Evolutionary conservation across 2,113 vertebrate genomes (phyloP).

Genomic region (Megaceryle maxima): DNA sequence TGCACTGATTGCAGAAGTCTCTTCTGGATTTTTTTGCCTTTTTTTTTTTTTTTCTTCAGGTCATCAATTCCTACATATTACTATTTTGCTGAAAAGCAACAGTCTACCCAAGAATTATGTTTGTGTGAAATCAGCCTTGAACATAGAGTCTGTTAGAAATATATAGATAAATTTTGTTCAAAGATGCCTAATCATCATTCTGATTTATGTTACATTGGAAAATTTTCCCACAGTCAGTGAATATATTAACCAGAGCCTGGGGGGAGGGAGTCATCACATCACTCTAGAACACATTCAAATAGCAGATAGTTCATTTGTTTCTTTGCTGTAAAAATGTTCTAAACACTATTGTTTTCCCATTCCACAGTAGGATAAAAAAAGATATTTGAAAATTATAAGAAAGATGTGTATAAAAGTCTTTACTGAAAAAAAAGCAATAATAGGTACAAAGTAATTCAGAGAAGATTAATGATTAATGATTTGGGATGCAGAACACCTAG

Average conservation of each 20-base stretch:
- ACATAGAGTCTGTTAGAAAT: background rate
- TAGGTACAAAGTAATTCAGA: background rate
- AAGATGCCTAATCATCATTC: background rate
- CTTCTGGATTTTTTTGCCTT: background rate
- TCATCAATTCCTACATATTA: background rate
- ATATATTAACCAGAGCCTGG: background rate
- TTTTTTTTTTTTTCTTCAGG: background rate
- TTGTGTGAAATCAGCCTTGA: background rate
- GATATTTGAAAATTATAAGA: background rate
- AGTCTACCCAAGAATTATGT: background rate
- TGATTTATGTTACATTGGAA: background rate
- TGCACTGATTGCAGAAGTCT: background rate
- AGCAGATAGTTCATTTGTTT: background rate
- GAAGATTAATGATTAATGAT: background rate
- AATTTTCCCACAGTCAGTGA: background rate
- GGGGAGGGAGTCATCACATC: accelerated
- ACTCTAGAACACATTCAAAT: background rate
- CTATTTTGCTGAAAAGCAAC: background rate
- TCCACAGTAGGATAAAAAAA: background rate
- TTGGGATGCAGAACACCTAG: background rate
- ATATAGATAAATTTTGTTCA: background rate
- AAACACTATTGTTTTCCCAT: background rate
- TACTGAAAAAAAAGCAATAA: background rate
- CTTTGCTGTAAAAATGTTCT: background rate
- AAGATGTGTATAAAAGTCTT: background rate